Conservation (phyloP, 2,797 vertebrate species). For the Ibycter americanus region DNA sequence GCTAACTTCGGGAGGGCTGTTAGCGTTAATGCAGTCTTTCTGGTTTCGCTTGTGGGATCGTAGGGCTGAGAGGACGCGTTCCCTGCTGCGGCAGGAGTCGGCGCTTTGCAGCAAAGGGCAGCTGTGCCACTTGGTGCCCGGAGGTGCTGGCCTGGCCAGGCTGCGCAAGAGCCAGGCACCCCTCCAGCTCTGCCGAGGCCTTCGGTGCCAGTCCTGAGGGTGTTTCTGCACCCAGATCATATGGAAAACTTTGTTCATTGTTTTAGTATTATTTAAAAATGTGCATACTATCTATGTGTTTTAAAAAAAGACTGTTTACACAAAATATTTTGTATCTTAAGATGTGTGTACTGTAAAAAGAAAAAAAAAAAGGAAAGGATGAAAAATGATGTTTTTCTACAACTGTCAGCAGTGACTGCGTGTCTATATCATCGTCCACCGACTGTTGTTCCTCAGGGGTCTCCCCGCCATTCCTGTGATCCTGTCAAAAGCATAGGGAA, state of each 20-base stretch:
- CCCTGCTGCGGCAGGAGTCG: neutral
- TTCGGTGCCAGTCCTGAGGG: neutral
- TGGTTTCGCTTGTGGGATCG: neutral
- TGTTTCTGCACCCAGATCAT: neutral
- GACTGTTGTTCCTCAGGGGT: slow-evolving; percentile 57
- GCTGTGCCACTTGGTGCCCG: neutral
- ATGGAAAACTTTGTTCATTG: neutral
- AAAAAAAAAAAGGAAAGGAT: neutral
- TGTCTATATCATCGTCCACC: slow-evolving; percentile 3
- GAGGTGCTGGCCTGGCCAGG: neutral
- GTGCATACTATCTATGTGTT: slow-evolving; percentile 26
- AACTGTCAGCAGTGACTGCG: slow-evolving; percentile 34
- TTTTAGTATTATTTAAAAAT: slow-evolving; percentile 54
- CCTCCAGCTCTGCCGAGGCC: neutral
- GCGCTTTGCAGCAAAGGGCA: neutral
- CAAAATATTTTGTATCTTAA: slow-evolving; percentile 52
- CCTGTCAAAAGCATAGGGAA: slow-evolving; percentile 28
- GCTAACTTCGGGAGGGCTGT: neutral
- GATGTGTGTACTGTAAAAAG: slow-evolving; percentile 65
- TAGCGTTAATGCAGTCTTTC: neutral
- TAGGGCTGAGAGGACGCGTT: neutral
- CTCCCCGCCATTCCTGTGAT: slow-evolving; percentile 56
- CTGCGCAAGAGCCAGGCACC: neutral
- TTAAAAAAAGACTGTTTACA: slow-evolving; percentile 70
- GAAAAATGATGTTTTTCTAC: slow-evolving; percentile 51